Base-by-base conservation (phyloP, 2,888 invertebrate species). In the Trimorus sp. region DNA sequence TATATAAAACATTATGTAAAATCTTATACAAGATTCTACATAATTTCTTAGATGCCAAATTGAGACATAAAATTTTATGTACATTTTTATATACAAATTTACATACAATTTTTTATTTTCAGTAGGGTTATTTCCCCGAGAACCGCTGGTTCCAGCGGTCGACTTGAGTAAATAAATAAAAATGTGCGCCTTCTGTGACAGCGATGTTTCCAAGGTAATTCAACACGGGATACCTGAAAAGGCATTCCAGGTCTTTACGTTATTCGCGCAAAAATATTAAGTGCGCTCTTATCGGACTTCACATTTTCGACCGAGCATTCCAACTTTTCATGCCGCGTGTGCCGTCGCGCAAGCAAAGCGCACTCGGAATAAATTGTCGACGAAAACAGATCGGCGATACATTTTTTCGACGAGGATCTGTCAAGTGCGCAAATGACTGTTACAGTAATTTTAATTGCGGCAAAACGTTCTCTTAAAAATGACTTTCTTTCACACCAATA, bases 231-330 rank as follows among this genome's bases (percentile, higher is more conserved):
- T 12, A n/a, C 45, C 9, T 12, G 45, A 45, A 45, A 45, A 45
- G 45, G 45, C 45, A 45, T 45, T 45, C n/a, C 45, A 45, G 9
- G n/a, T 45, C 45, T 45, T 45, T 45, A 45, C n/a, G n/a, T 45
- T 45, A 45, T 45, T n/a, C n/a, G 9, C n/a, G 9, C 9, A 45
- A 51, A 51, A 51, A 51, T 51, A 51, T 51, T 14, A 51, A 51
- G 51, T 51, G 51, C 51, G 14, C 14, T 51, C 11, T 51, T 51
- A 51, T 51, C 15, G 12, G 51, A 51, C n/a, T 12, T 51, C 51
- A 51, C 14, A 51, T 51, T 51, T 51, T 51, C 45, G 51, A 51
- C 51, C 51, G 14, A 51, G 14, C 51, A 14, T 51, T 51, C 15
- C 15, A 51, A 6, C 7, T 51, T 51, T 14, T 51, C 51, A 14